A percentile compares a stretch with the other conserved stretches of the same genome.
Conservation (phyloP, 2,113 vertebrate species). For the Solea senegalensis region DNA sequence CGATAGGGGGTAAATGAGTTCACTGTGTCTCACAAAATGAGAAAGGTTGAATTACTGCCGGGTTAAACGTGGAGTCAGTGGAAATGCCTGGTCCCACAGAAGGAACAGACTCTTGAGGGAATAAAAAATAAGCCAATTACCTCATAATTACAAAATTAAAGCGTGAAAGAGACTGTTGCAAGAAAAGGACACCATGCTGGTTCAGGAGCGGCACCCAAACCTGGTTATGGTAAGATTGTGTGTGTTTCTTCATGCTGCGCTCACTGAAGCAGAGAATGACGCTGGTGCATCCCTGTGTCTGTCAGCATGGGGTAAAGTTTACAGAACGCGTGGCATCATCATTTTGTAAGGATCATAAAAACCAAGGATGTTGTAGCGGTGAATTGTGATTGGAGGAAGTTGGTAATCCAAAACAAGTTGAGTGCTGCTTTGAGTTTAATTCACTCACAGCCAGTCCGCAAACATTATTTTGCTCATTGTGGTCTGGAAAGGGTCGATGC, state of each 20-base stretch:
- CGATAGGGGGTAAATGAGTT: constrained; percentile 65
- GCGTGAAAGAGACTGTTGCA: constrained; percentile 54
- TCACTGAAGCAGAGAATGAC: constrained; percentile 25
- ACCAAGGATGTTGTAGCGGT: constrained; percentile 16
- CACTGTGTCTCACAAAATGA: constrained; percentile 27
- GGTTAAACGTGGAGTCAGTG: constrained; percentile 49
- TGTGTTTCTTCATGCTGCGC: constrained; percentile 48
- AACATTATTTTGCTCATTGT: constrained; percentile 23
- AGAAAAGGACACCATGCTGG: constrained; percentile 47
- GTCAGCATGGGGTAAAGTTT: constrained; percentile 35
- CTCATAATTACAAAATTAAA: constrained; percentile 32
- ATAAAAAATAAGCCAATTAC: constrained; percentile 43
- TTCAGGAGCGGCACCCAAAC: constrained; percentile 45
- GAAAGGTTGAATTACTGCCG: constrained; percentile 29
- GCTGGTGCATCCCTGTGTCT: constrained; percentile 37
- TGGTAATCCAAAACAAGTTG: constrained; percentile 39
- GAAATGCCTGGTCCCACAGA: constrained; percentile 56
- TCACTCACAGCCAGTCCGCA: constrained; percentile 12
- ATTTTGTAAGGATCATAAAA: constrained; percentile 34
- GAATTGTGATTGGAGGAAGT: constrained; percentile 35
- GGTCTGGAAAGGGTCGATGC: constrained; percentile 34
- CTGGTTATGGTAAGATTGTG: constrained; percentile 45
- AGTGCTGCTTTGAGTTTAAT: constrained; percentile 22
- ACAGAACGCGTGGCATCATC: constrained; percentile 21
- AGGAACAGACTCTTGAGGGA: constrained; percentile 38